Base-by-base conservation (phyloP, 2,888 invertebrate genomes). In the Linhomoeus sp. region DNA sequence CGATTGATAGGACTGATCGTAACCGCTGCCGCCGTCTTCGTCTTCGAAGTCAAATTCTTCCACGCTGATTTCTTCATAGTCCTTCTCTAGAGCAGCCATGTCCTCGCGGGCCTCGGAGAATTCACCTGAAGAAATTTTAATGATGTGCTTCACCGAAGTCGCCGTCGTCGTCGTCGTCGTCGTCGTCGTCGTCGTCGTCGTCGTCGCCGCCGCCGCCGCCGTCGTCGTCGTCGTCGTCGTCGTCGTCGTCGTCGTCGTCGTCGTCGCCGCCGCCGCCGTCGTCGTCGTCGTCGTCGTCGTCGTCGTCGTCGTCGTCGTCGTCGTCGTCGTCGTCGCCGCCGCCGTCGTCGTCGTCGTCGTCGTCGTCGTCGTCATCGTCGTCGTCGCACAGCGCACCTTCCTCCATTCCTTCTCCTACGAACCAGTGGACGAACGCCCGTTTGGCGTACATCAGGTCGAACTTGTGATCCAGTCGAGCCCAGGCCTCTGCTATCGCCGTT, bases 381-480 rank as follows among this genome's bases (percentile, higher is more conserved):
- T 38, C 38, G n/a, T 69, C 69, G n/a, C 54, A 55, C 52, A 70
- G 69, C 52, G 70, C 70, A 50, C 64, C 64, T 37, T 67, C 69
- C 53, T 71, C 59, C 60, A 60, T 60, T 25, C 62, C 62, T 45
- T 62, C 62, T 17, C 62, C 62, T 26, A 62, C 62, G 63, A 73
- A 84, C 83, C 80, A 86, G 67, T 86, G 85, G 17, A 87, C 77
- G 64, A 86, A 87, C 5, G 85, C 83, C 49, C 81, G 73, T 63
- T 83, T 81, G 48, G 76, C 72, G 59, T 77, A 83, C 77, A 87
- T 80, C 45, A 80, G 66, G 50, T 79, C 78, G 64, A 79, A 61
- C 65, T 87, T 86, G 57, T 74, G 75, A 57, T 76, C 74, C 20
- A 87, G 68, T 46, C 79, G 74, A 49, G 77, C 77, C 80, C 85